Evolutionary conservation across 1,140 invertebrate genomes (phyloP), one percentile per base, ranked within the genome.

Genomic region (Hycleus cichorii): DNA sequence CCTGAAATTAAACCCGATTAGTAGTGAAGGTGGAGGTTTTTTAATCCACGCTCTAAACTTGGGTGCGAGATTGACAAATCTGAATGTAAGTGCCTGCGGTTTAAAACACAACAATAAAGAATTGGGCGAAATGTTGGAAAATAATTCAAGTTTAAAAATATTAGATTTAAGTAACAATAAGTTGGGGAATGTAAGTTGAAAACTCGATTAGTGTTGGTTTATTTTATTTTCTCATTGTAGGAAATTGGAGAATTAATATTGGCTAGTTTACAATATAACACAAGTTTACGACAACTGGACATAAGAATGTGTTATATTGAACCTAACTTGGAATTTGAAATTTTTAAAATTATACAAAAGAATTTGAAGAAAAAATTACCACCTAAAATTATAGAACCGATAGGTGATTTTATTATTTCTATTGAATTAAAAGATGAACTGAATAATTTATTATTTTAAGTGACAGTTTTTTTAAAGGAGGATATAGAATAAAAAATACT

Each of bases 301-400:
- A 18, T 61, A 18, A 52, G 64, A 54, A 65, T 65, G 61, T 61
- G 58, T 48, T 43, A 53, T 47, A 55, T 65, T 7, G 24, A 47
- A 27, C 58, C 64, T 2, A 27, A 27, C 9, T 24, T 48, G 9
- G 51, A 57, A 27, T 49, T 56, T n/a, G 48, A 52, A 32, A 61
- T 61, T 47, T n/a, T 40, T 18, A 39, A 57, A 24, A 57, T 39
- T 51, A 47, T 61, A 25, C 26, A 49, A 52, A 45, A 42, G 24
- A 50, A 43, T 47, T 9, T 10, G 6, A 49, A 25, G 39, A 40
- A 27, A 12, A n/a, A n/a, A 46, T 39, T 27, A 32, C 42, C 25
- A 25, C 39, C 51, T 5, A 53, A 32, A 53, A 45, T 45, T 18
- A 42, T 53, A 8, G 51, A 53, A 46, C 43, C 51, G 24, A 27